Percentiles rank a stretch among this genome's conserved stretches.
Conservation (phyloP, 2,888 invertebrate genomes). For the Hanleya hanleyi region DNA sequence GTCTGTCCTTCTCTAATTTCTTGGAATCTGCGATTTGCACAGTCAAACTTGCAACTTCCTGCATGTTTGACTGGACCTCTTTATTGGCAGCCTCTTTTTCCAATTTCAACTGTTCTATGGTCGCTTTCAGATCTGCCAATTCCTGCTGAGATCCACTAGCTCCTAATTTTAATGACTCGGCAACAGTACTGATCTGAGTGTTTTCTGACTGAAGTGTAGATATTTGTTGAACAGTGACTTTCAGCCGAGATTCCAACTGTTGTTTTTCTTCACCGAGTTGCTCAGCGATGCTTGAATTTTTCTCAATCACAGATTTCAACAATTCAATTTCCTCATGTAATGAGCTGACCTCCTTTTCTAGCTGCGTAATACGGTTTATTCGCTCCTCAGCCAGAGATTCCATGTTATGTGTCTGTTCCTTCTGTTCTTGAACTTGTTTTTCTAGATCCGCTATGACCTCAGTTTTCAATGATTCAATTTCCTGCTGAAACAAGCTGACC, state of each 20-base stretch:
- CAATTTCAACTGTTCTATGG: conserved; percentile 16
- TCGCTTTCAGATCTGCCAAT: conserved; percentile 4
- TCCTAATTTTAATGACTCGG: conserved; percentile 28
- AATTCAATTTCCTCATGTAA: too few relatives aligned
- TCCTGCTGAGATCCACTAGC: conserved; percentile 23
- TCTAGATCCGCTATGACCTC: too few relatives aligned
- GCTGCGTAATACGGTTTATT: too few relatives aligned
- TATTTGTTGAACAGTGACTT: background rate
- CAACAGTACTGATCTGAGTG: conserved; percentile 10
- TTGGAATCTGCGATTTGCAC: background rate
- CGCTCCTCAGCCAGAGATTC: too few relatives aligned
- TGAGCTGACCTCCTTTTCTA: too few relatives aligned
- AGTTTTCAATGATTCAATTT: too few relatives aligned
- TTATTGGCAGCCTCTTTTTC: conserved; percentile 18
- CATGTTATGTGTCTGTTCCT: too few relatives aligned
- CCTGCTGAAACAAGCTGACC: too few relatives aligned
- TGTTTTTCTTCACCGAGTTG: conserved; percentile 22
- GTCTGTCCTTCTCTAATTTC: background rate
- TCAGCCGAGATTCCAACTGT: conserved; percentile 26
- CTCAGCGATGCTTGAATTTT: too few relatives aligned
- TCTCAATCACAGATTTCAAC: too few relatives aligned
- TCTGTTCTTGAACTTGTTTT: too few relatives aligned
- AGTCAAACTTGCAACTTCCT: background rate
- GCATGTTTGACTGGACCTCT: conserved; percentile 7
- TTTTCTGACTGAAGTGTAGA: conserved; percentile 11